These are phyloP conservation scores for Diachrysia chrysitis DNA, from an alignment of 2,888 invertebrate species.

Conservation along the genomic window DNA sequence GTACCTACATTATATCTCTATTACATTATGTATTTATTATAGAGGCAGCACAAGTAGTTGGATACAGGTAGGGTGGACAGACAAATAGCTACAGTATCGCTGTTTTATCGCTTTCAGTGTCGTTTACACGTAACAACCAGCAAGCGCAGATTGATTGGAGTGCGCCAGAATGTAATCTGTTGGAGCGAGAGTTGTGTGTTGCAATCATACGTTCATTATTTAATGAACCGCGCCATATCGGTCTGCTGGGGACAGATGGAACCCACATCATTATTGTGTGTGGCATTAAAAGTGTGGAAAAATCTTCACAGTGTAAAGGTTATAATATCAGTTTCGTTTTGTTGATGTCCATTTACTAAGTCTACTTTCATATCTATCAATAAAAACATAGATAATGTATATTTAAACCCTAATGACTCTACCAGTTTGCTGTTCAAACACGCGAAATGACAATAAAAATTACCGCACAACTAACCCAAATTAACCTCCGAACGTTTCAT, in stretches of 20 bases:
- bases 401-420: conserved; percentile 44
- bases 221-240: conserved; percentile 14
- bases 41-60: no score
- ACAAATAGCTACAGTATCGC: neutral
- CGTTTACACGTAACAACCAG: neutral
- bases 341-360: no score
- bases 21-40: no score
- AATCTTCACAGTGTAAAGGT: neutral
- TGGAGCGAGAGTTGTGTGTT: conserved; percentile 20
- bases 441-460: conserved; percentile 47
- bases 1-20: no score
- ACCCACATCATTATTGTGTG: no score
- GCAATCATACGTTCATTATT: conserved; percentile 49
- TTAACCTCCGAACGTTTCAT: conserved; percentile 14
- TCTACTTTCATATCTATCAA: neutral
- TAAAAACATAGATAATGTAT: conserved; percentile 2
- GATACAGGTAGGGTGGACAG: no score
- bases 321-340: no score
- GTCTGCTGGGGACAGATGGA: neutral
- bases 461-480: conserved; percentile 15
- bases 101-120: conserved; percentile 11
- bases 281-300: no score
- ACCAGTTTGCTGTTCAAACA: conserved; percentile 33
- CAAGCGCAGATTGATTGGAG: conserved; percentile 48
- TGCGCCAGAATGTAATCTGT: conserved; percentile 48